Conservation (phyloP, 2,888 invertebrate species). For the Brassicogethes aeneus region DNA sequence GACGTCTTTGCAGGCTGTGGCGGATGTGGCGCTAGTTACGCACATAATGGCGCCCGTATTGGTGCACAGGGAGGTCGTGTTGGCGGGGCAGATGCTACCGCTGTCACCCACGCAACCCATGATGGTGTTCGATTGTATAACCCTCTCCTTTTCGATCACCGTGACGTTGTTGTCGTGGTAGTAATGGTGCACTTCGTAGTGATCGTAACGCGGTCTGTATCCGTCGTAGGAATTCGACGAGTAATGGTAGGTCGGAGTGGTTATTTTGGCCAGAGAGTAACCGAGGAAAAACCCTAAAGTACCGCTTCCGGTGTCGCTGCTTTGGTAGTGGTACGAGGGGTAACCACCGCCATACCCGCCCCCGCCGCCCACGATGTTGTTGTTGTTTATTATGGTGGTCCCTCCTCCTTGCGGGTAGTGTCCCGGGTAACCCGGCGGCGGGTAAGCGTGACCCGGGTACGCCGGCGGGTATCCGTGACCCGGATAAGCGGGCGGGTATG, state of each 20-base stretch:
- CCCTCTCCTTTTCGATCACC: conserved; percentile 26
- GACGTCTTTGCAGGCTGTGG: conserved; percentile 30
- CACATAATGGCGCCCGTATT: conserved; percentile 37
- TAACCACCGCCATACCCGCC: conserved; percentile 14
- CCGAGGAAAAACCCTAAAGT: conserved; percentile 30
- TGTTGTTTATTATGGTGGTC: conserved; percentile 23
- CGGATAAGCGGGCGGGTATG: background rate
- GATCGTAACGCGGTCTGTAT: conserved; percentile 29
- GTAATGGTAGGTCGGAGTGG: conserved; percentile 27
- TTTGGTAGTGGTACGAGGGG: conserved; percentile 25
- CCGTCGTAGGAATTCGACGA: conserved; percentile 19
- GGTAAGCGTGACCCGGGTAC: background rate
- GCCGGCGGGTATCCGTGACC: background rate
- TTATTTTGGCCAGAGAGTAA: conserved; percentile 27
- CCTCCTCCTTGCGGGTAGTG: conserved; percentile 9
- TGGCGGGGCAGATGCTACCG: conserved; percentile 31
- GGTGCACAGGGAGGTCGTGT: conserved; percentile 35
- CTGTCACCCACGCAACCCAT: conserved; percentile 32
- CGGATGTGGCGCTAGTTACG: conserved; percentile 31
- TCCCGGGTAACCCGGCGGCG: background rate
- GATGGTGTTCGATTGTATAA: conserved; percentile 32
- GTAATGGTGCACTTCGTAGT: conserved; percentile 36
- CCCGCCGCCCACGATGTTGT: conserved; percentile 22
- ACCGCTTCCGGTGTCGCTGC: conserved; percentile 26
- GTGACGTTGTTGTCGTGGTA: conserved; percentile 31